Evolutionary conservation across 2,797 vertebrate genomes (phyloP).

Genomic region (Buphagus erythrorhynchus): DNA sequence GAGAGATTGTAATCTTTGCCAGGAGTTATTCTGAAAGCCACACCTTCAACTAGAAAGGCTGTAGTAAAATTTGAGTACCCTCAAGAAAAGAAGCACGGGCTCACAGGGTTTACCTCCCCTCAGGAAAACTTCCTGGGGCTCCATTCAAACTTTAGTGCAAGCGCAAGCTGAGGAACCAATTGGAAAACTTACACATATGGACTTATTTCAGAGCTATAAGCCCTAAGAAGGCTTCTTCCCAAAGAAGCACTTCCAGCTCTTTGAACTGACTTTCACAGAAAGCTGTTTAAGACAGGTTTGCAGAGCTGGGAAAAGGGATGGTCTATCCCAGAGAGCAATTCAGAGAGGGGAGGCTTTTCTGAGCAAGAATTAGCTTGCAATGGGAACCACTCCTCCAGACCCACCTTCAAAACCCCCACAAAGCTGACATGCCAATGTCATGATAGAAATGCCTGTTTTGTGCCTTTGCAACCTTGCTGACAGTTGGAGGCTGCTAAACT

Average conservation of each 20-base stretch:
- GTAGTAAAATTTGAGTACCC: background rate
- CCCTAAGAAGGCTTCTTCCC: background rate
- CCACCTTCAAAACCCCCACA: background rate
- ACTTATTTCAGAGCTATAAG: background rate
- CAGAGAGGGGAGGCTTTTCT: background rate
- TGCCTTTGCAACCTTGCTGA: background rate
- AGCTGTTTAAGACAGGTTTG: background rate
- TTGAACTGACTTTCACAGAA: background rate
- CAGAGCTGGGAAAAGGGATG: background rate
- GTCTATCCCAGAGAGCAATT: background rate
- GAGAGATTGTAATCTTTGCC: background rate
- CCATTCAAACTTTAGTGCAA: background rate
- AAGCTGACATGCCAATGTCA: background rate
- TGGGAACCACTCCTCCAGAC: background rate
- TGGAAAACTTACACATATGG: background rate
- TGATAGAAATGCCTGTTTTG: background rate
- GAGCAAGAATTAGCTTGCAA: background rate
- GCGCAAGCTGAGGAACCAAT: fast-evolving
- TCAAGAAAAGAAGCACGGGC: background rate
- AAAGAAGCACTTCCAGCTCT: background rate
- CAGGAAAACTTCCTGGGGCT: background rate
- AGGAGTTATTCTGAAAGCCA: background rate
- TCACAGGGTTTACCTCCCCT: background rate
- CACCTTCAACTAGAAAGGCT: background rate
- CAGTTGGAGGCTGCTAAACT: background rate